Evolutionary conservation across 2,797 vertebrate species (phyloP), one percentile per base, ranked within the genome.

Genomic region (Ataeniobius toweri): DNA sequence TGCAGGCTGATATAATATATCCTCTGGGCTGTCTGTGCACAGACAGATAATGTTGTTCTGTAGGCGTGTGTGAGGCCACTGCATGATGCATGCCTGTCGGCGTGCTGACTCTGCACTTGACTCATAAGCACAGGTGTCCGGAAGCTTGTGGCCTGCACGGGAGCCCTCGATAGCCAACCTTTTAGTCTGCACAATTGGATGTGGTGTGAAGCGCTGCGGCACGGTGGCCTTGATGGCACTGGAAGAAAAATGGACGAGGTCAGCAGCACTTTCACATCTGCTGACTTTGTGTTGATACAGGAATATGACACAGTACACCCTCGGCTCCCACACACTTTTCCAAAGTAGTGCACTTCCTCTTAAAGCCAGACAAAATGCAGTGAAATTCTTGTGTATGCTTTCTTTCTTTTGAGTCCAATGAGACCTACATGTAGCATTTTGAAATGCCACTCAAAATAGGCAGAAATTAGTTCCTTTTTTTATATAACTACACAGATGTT

Each of bases 211-310:
- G 87, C 83, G 59, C 48, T 89, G 91, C 84, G 76, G 86, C 85
- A 68, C 61, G 22, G 86, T 90, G 92, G 93, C 92, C 92, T 94
- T 88, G 87, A 86, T 88, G 89, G 75, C 85, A 77, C 82, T 46
- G 83, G 79, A 80, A 89, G 89, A 90, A 91, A 93, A 94, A 92
- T 85, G 89, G 89, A 88, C 83, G 77, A 91, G 93, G 92, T 95
- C 94, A 94, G 93, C 91, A 90, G 75, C 86, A 80, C 86, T 92
- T 90, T 91, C 83, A 88, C 84, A 83, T 91, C 80, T 86, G 90
- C 91, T 90, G 91, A 90, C 87, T 91, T 80, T 79, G 83, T 91
- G 91, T 92, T 89, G 86, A 90, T 84, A 84, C 85, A 83, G 88
- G 83, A 89, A 87, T 83, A 88, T 89, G 86, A 85, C 88, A 82